Evolutionary conservation across 1,140 invertebrate genomes (phyloP).

Genomic region (Acromyrmex echinatior): DNA sequence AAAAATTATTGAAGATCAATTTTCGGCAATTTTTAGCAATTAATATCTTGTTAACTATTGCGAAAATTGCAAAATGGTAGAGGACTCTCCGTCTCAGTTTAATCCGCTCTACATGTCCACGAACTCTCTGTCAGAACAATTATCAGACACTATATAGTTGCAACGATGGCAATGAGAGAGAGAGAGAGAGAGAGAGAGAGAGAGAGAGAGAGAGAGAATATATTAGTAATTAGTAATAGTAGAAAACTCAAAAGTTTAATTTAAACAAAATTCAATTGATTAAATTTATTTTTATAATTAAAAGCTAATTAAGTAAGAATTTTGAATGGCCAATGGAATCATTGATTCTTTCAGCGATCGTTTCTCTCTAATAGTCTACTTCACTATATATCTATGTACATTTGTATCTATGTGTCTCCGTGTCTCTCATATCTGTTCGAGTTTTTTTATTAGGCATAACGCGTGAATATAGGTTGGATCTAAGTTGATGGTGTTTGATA

Average conservation of each 20-base stretch:
- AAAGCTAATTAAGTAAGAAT: background rate
- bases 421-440: conserved; percentile 2
- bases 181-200: background rate
- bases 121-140: too few relatives aligned
- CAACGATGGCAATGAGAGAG: background rate
- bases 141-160: too few relatives aligned
- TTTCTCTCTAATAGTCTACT: background rate
- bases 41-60: too few relatives aligned
- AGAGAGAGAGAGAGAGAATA: background rate
- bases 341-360: background rate
- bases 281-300: background rate
- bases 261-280: background rate
- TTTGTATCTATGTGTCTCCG: background rate
- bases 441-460: conserved; percentile 2
- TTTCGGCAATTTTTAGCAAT: too few relatives aligned
- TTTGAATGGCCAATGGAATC: background rate
- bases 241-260: background rate
- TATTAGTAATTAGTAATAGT: background rate
- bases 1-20: too few relatives aligned
- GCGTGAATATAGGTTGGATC: conserved; percentile 15
- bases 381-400: background rate
- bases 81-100: too few relatives aligned
- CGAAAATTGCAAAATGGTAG: too few relatives aligned
- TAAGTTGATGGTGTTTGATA: conserved; percentile 53
- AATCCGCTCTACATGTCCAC: too few relatives aligned